Conservation (phyloP, 2,797 vertebrate species). For the Muscicapa comitata region DNA sequence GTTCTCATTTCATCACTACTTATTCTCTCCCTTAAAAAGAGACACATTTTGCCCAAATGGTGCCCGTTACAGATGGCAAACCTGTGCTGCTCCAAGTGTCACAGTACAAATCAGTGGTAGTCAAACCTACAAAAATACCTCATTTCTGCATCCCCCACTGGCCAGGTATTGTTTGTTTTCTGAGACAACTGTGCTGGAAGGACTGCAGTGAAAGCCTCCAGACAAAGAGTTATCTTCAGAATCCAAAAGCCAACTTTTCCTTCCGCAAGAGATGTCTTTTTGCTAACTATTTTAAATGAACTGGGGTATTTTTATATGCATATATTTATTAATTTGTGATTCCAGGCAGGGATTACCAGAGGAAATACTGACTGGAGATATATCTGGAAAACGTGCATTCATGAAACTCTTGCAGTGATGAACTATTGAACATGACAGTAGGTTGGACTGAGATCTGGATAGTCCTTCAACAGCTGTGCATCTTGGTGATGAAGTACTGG, state of each 20-base stretch:
- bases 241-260: background rate
- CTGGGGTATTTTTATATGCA: background rate
- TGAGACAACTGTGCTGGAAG: background rate
- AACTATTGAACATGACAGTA: conserved; percentile 58
- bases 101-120: background rate
- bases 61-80: background rate
- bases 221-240: background rate
- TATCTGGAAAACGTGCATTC: background rate
- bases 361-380: background rate
- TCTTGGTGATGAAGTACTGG: conserved; percentile 57
- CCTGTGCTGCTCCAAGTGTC: background rate
- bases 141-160: background rate
- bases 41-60: background rate
- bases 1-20: background rate
- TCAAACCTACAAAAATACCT: background rate
- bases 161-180: background rate
- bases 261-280: background rate
- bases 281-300: background rate
- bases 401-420: background rate
- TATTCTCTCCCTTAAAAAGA: background rate
- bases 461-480: conserved; percentile 61
- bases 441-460: conserved; percentile 57
- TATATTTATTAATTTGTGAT: background rate
- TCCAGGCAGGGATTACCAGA: conserved; percentile 20
- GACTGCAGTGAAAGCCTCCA: background rate